Conservation (phyloP, 2,888 invertebrate genomes). For the Lomographa bimaculata region DNA sequence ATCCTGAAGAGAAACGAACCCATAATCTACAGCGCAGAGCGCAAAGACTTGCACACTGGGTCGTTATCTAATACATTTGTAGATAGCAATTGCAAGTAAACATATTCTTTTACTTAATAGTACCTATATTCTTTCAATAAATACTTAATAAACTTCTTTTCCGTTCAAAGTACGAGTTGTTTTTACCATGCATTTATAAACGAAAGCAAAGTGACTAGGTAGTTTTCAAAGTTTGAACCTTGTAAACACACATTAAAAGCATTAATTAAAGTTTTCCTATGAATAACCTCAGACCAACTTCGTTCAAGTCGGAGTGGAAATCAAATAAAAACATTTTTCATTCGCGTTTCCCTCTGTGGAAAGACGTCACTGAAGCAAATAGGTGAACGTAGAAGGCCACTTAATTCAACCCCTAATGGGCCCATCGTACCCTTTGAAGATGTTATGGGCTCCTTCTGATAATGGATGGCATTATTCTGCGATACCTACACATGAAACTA, state of each 20-base stretch:
- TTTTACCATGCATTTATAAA: too few species aligned
- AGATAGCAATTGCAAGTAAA: too few species aligned
- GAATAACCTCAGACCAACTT: conserved; percentile 5
- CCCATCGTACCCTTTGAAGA: conserved; percentile 26
- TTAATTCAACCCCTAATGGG: conserved; percentile 27
- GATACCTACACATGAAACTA: conserved; percentile 23
- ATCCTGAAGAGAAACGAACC: too few species aligned
- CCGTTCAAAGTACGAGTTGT: too few species aligned
- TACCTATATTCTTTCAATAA: too few species aligned
- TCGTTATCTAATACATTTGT: too few species aligned
- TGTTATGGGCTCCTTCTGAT: conserved; percentile 24
- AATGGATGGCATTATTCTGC: conserved; percentile 24
- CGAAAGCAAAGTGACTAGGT: too few species aligned
- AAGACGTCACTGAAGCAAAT: conserved; percentile 14
- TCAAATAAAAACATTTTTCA: conserved; percentile 7
- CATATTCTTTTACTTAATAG: too few species aligned
- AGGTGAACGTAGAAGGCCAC: conserved; percentile 24
- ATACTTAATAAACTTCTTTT: too few species aligned
- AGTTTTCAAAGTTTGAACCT: too few species aligned
- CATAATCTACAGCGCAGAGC: too few species aligned
- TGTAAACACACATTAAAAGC: conserved; percentile 7
- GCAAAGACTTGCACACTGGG: too few species aligned
- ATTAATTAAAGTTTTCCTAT: conserved; percentile 18
- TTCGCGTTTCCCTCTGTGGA: conserved; percentile 9
- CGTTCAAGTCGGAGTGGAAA: conserved; percentile 6